phyloP scores from a whole-genome alignment of 92 coral and sea anemone genomes.

The Meandrina meandrites region DNA sequence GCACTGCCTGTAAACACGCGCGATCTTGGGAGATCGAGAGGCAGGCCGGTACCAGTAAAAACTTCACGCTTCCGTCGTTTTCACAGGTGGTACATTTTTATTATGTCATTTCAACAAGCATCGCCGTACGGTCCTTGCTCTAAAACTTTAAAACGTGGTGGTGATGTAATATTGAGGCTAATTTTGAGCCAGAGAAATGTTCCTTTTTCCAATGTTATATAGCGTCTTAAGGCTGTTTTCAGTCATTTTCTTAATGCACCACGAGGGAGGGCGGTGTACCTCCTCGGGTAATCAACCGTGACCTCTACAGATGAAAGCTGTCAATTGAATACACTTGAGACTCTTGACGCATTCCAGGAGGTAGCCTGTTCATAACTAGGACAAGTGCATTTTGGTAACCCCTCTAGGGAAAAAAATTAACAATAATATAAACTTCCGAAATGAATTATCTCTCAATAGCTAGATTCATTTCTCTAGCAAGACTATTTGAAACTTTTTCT shows the following conservation, averaged over 20 bases:
- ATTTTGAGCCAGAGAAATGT: background rate
- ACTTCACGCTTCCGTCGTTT: conserved; percentile 18
- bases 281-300: conserved; percentile 21
- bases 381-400: background rate
- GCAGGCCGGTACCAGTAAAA: conserved; percentile 37
- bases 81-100: conserved; percentile 46
- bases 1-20: background rate
- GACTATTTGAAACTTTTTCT: background rate
- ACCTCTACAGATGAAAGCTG: background rate
- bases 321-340: background rate
- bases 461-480: background rate
- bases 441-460: background rate
- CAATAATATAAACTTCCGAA: background rate
- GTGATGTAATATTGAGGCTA: conserved; percentile 26
- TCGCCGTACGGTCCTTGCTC: conserved; percentile 20
- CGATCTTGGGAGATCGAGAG: background rate
- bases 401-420: background rate
- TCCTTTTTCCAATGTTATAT: background rate
- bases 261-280: background rate
- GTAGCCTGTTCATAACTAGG: background rate
- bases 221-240: background rate
- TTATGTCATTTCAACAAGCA: conserved; percentile 44
- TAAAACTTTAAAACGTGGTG: conserved; percentile 7
- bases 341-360: conserved; percentile 1
- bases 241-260: background rate